Percentiles rank a stretch among this genome's conserved stretches.
phyloP scores from a whole-genome alignment of 2,113 vertebrate species.

The Mormyrus iriodes region DNA sequence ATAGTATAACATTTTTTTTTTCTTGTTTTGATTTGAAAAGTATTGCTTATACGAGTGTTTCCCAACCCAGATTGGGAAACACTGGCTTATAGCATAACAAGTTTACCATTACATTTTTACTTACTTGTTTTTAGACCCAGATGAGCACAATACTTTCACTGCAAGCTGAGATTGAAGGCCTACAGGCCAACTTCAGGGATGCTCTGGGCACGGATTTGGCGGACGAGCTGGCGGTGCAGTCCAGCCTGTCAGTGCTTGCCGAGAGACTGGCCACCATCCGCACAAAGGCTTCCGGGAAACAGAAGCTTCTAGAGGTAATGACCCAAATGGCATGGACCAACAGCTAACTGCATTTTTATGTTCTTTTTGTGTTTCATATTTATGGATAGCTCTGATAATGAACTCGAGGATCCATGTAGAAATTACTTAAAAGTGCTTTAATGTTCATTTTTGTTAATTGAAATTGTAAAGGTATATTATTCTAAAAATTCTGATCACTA shows the following conservation, averaged over 20 bases:
- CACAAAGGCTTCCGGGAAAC: constrained; percentile 88
- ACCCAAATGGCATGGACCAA: neutral
- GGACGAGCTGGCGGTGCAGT: constrained; percentile 82
- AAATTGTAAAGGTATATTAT: neutral
- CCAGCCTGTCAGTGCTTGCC: constrained; percentile 83
- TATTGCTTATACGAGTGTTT: too few species aligned
- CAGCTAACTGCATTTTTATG: neutral
- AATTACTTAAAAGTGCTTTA: neutral
- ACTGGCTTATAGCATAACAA: neutral
- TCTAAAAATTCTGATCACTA: neutral
- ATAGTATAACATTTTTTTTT: too few species aligned
- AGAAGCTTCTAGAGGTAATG: constrained; percentile 83
- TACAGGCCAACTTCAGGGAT: constrained; percentile 76
- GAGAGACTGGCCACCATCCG: constrained; percentile 92
- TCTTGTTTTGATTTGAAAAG: too few species aligned
- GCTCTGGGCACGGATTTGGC: constrained; percentile 68
- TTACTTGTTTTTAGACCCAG: constrained; percentile 66
- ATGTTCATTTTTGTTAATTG: neutral
- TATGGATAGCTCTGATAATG: neutral
- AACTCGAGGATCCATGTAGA: neutral
- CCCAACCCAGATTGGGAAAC: neutral
- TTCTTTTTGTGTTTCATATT: neutral
- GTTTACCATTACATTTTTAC: too few species aligned
- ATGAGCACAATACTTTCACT: constrained; percentile 94
- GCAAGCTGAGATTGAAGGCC: constrained; percentile 83